phyloP scores from a whole-genome alignment of 2,113 vertebrate genomes.

The Nothocercus julius region DNA sequence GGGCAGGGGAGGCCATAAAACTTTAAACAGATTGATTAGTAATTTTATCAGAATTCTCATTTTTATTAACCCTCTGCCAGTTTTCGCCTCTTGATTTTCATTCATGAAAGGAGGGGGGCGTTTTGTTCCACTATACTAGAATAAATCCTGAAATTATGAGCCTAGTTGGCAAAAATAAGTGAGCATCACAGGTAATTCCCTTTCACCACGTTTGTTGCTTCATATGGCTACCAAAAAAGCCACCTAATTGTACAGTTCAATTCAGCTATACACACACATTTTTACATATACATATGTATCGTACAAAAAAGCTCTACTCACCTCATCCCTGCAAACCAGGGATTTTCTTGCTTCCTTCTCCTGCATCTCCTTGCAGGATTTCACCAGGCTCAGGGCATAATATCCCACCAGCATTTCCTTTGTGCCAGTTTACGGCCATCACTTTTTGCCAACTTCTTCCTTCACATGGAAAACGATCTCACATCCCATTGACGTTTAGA shows the following conservation, averaged over 20 bases:
- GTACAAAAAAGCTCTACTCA: not conserved
- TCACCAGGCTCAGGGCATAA: not conserved
- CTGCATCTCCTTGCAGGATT: not conserved
- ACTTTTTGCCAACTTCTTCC: not conserved
- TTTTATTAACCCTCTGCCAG: slow-evolving; percentile 21
- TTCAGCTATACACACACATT: too few relatives aligned
- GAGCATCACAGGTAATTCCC: not conserved
- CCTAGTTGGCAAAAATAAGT: not conserved
- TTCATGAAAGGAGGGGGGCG: not conserved
- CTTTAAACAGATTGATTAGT: slow-evolving; percentile 34
- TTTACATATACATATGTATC: not conserved
- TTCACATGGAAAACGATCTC: not conserved
- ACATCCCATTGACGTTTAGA: not conserved
- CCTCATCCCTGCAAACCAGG: not conserved
- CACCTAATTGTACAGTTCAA: not conserved
- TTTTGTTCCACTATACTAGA: not conserved
- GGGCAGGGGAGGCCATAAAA: slow-evolving; percentile 25
- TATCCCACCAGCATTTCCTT: not conserved
- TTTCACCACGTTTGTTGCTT: not conserved
- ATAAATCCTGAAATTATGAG: not conserved
- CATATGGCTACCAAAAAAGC: not conserved
- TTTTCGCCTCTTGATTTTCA: not conserved
- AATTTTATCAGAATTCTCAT: slow-evolving; percentile 34
- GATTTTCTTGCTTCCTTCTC: not conserved
- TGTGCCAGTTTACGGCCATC: not conserved